phyloP scores from a whole-genome alignment of 2,888 invertebrate genomes.

The Yponomeuta cagnagella region DNA sequence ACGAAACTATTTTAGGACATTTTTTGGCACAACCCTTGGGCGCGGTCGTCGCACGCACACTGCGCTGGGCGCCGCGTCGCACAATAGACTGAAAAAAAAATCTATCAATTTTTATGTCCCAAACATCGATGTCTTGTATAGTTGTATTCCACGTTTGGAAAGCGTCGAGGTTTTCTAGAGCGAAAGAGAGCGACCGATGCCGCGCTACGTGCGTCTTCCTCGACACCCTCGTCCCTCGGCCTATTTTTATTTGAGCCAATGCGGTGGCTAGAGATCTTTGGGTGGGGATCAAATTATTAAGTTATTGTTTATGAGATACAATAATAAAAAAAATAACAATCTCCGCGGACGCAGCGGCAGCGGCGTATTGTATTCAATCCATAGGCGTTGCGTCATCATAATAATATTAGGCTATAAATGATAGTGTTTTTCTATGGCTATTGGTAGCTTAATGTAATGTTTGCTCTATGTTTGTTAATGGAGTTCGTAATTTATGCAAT shows the following conservation, averaged over 20 bases:
- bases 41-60: constrained; percentile 35
- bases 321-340: constrained; percentile 66
- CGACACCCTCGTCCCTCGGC: constrained; percentile 68
- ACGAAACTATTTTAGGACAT: constrained; percentile 21
- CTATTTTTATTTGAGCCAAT: constrained; percentile 69
- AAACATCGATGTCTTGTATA: constrained; percentile 69
- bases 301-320: constrained; percentile 73
- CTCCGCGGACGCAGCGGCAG: constrained; percentile 42
- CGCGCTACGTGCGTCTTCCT: constrained; percentile 47
- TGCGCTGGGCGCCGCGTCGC: constrained; percentile 41
- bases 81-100: constrained; percentile 71
- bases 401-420: constrained; percentile 53
- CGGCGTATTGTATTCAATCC: constrained; percentile 54
- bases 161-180: constrained; percentile 60
- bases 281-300: constrained; percentile 69
- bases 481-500: constrained; percentile 24
- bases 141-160: constrained; percentile 53
- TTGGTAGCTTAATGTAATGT: constrained; percentile 46
- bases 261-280: constrained; percentile 54
- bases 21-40: constrained; percentile 56
- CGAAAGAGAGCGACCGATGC: constrained; percentile 36
- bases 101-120: constrained; percentile 76
- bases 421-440: constrained; percentile 54
- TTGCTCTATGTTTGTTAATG: constrained; percentile 47
- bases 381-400: constrained; percentile 30